Base-by-base conservation (phyloP, 2,113 vertebrate genomes). In the Tympanuchus pallidicinctus region DNA sequence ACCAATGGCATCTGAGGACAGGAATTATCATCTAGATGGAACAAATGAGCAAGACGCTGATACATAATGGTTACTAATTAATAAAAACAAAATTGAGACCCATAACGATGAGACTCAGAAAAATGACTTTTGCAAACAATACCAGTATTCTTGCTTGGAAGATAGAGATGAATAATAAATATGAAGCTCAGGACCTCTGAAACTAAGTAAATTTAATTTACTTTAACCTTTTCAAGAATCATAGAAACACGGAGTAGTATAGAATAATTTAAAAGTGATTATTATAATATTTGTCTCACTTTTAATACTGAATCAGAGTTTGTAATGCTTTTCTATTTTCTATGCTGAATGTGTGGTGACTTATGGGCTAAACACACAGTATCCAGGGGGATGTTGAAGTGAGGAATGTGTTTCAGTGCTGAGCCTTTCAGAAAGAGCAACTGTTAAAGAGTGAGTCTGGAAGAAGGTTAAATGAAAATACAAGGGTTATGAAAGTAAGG, bases 41-140 rank as follows among this genome's bases (percentile, higher is more conserved):
- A 94, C 5, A 90, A 95, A 89, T 72, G 85, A 91, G 34, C 38
- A 94, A 88, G 27, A 86, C 16, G 22, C 11, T 90, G 72, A 88
- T 91, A 77, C 61, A 42, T 64, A 85, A 77, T 75, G 60, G 77
- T 92, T 89, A 64, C 61, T 90, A 56, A 92, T 36, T 88, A 89
- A 86, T 83, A 83, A 83, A 95, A 94, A 80, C 60, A 88, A 20
- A 81, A 81, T 92, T 43, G 65, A 91, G 69, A 47, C 42, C 18
- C 79, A 63, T 40, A 82, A 59, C 61, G 90, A 81, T 81, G 69
- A 91, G 57, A 94, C 65, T 65, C 57, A 84, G 73, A 94, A 92
- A 94, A 95, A 86, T 88, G 0, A 91, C 73, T 91, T 88, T 48
- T 93, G 61, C 59, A 82, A 84, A 93, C 79, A 94, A 92, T 90